Percentiles rank a stretch among this genome's conserved stretches.
Evolutionary conservation across 2,888 invertebrate genomes (phyloP).

Genomic region (Nysson spinosus): DNA sequence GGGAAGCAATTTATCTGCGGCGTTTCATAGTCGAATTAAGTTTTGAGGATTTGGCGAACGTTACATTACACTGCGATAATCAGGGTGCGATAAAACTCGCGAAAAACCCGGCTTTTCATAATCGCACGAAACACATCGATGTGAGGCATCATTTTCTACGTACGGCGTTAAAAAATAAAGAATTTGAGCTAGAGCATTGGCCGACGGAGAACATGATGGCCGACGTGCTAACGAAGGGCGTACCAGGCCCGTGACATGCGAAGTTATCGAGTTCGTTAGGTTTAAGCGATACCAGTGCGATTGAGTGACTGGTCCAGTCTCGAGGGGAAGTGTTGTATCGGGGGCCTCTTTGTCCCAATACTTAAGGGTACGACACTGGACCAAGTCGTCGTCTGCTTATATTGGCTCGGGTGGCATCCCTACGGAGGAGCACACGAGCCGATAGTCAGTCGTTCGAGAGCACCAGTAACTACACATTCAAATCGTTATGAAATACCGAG

Average conservation of each 20-base stretch:
- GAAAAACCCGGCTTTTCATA: constrained; percentile 9
- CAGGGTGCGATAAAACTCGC: constrained; percentile 9
- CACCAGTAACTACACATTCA: too few relatives aligned
- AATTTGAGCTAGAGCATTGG: background rate
- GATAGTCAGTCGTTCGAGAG: too few relatives aligned
- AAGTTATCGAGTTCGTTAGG: background rate
- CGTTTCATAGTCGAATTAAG: constrained; percentile 5
- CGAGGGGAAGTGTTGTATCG: constrained; percentile 42
- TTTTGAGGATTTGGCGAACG: background rate
- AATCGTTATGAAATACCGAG: too few relatives aligned
- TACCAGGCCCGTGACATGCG: constrained; percentile 2
- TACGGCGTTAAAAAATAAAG: background rate
- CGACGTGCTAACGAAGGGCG: constrained; percentile 13
- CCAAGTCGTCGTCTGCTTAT: too few relatives aligned
- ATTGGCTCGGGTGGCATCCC: too few relatives aligned
- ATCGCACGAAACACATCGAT: constrained; percentile 15
- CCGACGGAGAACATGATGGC: constrained; percentile 5
- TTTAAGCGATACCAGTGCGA: background rate
- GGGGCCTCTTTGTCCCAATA: too few relatives aligned
- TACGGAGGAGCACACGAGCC: too few relatives aligned
- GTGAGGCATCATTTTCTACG: constrained; percentile 15
- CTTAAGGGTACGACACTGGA: too few relatives aligned
- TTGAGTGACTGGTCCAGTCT: constrained; percentile 3
- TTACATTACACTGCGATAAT: constrained; percentile 2
- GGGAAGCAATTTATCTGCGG: constrained; percentile 9